These are phyloP conservation scores for Scaptomyza polygonia DNA, from an alignment of 2,888 invertebrate species.

Conservation along the genomic window DNA sequence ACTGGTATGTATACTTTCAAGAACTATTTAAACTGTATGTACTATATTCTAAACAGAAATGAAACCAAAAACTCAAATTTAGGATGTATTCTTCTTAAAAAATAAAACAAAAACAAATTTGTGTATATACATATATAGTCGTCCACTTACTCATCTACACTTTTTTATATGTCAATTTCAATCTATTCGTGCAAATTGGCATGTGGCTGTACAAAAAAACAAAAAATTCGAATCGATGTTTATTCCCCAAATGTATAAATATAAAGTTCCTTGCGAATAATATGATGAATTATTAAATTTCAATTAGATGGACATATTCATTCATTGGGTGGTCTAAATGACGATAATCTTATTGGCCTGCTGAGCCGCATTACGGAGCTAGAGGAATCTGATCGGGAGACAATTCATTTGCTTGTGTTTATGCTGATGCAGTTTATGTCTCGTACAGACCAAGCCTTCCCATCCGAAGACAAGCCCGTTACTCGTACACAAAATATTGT, in stretches of 20 bases:
- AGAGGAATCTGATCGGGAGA: slow-evolving; percentile 97
- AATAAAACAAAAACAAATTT: slow-evolving; percentile 39
- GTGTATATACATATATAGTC: slow-evolving; percentile 49
- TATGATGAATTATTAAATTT: slow-evolving; percentile 1
- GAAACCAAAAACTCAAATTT: slow-evolving; percentile 11
- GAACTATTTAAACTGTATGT: slow-evolving; percentile 46
- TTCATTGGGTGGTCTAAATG: slow-evolving; percentile 92
- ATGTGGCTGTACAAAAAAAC: slow-evolving; percentile 65
- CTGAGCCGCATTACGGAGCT: slow-evolving; percentile 95
- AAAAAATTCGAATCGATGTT: slow-evolving; percentile 32
- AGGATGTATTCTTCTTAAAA: slow-evolving; percentile 7
- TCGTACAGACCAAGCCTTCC: slow-evolving; percentile 91
- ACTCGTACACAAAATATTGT: slow-evolving; percentile 94
- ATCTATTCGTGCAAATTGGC: slow-evolving; percentile 76
- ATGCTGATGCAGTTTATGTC: slow-evolving; percentile 99
- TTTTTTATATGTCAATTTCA: slow-evolving; percentile 48
- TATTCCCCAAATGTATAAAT: slow-evolving; percentile 1
- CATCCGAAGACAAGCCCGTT: slow-evolving; percentile 93
- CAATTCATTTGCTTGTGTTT: slow-evolving; percentile 96
- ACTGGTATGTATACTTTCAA: slow-evolving; percentile 77
- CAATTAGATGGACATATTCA: slow-evolving; percentile 91
- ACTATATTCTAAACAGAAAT: slow-evolving; percentile 18
- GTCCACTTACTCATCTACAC: slow-evolving; percentile 43
- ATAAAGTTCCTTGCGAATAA: neutral
- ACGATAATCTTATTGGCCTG: slow-evolving; percentile 91